Percentiles rank a stretch among this genome's conserved stretches.
Conservation (phyloP, 2,797 vertebrate genomes). For the Tamandua tetradactyla region DNA sequence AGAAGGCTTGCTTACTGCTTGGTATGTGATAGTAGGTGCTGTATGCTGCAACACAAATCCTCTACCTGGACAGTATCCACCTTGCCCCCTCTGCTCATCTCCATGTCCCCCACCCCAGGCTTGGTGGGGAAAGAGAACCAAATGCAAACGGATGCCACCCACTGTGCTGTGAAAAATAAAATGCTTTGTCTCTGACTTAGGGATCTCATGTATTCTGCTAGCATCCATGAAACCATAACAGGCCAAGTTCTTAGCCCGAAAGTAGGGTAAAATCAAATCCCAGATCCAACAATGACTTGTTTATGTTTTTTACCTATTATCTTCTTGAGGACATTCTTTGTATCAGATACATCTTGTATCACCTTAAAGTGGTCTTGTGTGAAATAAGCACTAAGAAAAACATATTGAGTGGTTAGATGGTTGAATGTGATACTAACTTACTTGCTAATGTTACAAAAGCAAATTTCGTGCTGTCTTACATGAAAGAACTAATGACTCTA, state of each 20-base stretch:
- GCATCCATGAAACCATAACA: background rate
- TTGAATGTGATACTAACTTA: background rate
- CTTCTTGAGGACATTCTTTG: background rate
- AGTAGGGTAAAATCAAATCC: background rate
- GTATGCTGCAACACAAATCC: background rate
- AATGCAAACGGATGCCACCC: background rate
- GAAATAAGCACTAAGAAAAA: background rate
- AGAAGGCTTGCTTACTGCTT: background rate
- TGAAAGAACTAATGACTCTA: background rate
- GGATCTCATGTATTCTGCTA: background rate
- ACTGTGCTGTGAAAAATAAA: background rate
- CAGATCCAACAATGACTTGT: background rate
- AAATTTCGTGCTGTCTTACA: background rate
- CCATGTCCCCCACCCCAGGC: background rate
- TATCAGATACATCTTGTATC: background rate
- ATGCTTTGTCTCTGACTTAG: background rate
- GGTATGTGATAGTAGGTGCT: background rate
- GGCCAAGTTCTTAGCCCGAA: background rate
- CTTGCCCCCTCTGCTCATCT: background rate
- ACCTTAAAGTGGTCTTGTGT: background rate
- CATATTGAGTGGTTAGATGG: background rate
- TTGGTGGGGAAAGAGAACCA: background rate
- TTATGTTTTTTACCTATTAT: background rate
- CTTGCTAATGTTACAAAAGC: background rate
- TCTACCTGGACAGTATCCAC: background rate